A percentile compares a stretch with the other conserved stretches of the same genome.
Evolutionary conservation across 1,140 invertebrate species (phyloP).

Genomic region (Drosophila truncata): DNA sequence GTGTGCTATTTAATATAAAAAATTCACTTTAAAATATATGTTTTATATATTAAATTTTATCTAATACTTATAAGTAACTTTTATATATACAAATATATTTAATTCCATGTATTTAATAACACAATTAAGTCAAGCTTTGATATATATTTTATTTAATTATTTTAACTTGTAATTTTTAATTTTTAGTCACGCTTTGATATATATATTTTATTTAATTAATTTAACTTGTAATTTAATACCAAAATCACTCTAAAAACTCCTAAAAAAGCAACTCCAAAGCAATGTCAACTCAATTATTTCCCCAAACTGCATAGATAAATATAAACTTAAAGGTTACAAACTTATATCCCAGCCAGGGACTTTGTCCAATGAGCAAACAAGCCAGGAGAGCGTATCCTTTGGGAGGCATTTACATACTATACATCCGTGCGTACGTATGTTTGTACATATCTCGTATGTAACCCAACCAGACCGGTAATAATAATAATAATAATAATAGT

Average conservation of each 20-base stretch:
- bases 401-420: slow-evolving; percentile 2
- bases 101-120: no score
- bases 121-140: no score
- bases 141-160: background rate
- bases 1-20: no score
- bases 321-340: background rate
- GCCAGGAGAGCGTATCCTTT: slow-evolving; percentile 2
- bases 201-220: background rate
- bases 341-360: background rate
- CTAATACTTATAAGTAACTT: no score
- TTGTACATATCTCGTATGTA: background rate
- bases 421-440: background rate
- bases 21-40: no score
- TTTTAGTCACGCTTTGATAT: no score
- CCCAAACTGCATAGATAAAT: background rate
- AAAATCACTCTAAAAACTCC: background rate
- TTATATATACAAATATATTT: no score
- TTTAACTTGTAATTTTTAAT: background rate
- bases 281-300: slow-evolving; percentile 4
- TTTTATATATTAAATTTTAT: no score
- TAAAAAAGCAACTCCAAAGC: background rate
- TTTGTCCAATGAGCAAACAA: background rate
- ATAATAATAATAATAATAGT: slow-evolving; percentile 32
- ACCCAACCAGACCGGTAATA: slow-evolving; percentile 12
- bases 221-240: background rate